Conservation (phyloP, 64 coral and sea anemone genomes). For the Actinia equina region DNA sequence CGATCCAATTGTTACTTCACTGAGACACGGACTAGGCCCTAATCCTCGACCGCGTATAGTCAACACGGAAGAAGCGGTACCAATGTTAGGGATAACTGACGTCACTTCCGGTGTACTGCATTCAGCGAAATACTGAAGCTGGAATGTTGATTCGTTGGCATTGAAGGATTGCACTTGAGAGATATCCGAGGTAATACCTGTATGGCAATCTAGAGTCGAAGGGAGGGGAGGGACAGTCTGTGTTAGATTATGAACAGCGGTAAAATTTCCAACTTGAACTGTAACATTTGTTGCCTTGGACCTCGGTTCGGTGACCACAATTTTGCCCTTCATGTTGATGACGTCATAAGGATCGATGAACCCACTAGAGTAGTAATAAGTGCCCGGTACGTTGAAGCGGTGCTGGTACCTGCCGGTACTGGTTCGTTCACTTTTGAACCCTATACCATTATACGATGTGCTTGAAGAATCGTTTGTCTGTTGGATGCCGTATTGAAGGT, state of each 20-base stretch:
- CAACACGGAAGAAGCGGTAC: slow-evolving; percentile 33
- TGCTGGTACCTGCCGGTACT: slow-evolving; percentile 37
- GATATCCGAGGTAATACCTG: slow-evolving; percentile 16
- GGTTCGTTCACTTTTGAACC: slow-evolving; percentile 53
- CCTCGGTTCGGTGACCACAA: slow-evolving; percentile 36
- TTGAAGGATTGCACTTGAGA: background rate
- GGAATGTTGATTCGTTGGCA: background rate
- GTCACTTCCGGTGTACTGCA: slow-evolving; percentile 70
- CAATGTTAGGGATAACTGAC: slow-evolving; percentile 46
- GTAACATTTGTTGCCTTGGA: slow-evolving; percentile 22
- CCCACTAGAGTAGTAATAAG: slow-evolving; percentile 64
- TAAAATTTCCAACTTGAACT: slow-evolving; percentile 40
- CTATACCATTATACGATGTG: slow-evolving; percentile 48
- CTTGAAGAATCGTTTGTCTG: slow-evolving; percentile 47
- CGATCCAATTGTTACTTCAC: slow-evolving; percentile 39
- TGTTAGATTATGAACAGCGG: slow-evolving; percentile 21
- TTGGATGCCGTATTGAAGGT: slow-evolving; percentile 44
- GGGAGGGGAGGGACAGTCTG: background rate
- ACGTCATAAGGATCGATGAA: slow-evolving; percentile 58
- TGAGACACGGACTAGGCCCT: slow-evolving; percentile 26
- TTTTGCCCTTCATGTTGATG: slow-evolving; percentile 72
- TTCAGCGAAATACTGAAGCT: slow-evolving; percentile 45
- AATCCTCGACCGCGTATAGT: slow-evolving; percentile 56
- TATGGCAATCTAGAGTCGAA: slow-evolving; percentile 24
- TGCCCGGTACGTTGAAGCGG: slow-evolving; percentile 55